Evolutionary conservation across 2,888 invertebrate genomes (phyloP).

Genomic region (Synergus gifuensis): DNA sequence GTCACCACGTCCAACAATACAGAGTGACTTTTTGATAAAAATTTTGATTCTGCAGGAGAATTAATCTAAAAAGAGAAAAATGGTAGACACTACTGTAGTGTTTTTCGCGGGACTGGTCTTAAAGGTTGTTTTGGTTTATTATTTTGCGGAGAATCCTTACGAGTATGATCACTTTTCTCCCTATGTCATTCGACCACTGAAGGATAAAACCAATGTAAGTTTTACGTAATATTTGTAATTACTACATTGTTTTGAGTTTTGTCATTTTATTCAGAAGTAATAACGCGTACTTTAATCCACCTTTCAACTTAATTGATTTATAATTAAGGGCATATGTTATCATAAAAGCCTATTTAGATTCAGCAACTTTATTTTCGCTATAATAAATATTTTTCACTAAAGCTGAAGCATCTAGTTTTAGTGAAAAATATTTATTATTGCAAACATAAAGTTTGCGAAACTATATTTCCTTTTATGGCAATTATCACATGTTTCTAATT

Average conservation of each 20-base stretch:
- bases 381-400: too few relatives aligned
- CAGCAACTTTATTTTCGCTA: too few relatives aligned
- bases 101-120: not conserved
- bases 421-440: too few relatives aligned
- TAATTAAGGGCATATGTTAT: not conserved
- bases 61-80: not conserved
- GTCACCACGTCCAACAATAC: too few relatives aligned
- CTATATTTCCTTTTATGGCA: too few relatives aligned
- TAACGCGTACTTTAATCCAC: not conserved
- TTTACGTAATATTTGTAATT: not conserved
- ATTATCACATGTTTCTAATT: too few relatives aligned
- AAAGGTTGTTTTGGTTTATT: not conserved
- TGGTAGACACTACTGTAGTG: not conserved
- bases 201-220: slow-evolving; percentile 14
- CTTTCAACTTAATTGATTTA: not conserved
- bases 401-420: too few relatives aligned
- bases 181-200: not conserved
- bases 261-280: not conserved
- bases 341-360: too few relatives aligned
- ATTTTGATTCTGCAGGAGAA: not conserved
- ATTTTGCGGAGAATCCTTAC: not conserved
- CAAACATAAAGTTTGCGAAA: too few relatives aligned
- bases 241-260: not conserved
- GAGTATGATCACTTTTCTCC: not conserved
- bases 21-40: not conserved